Evolutionary conservation across 2,888 invertebrate species (phyloP).

Genomic region (Dicycla oo): DNA sequence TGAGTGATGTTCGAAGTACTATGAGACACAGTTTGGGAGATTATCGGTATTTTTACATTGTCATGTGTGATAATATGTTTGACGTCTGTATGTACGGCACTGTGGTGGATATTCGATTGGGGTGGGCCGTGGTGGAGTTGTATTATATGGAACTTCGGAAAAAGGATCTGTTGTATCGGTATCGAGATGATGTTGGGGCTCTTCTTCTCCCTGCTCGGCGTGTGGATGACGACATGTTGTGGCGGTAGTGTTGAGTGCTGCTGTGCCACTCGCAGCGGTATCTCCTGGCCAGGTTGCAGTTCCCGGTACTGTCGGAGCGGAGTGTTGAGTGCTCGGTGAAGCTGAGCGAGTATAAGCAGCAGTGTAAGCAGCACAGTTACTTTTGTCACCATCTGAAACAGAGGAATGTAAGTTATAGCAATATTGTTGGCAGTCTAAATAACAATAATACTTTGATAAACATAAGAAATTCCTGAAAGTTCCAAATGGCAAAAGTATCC

Average conservation of each 20-base stretch:
- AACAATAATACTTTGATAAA: neutral
- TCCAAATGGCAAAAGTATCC: constrained; percentile 8
- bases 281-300: constrained; percentile 45
- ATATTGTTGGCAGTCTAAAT: neutral
- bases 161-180: constrained; percentile 67
- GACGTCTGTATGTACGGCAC: constrained; percentile 67
- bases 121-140: constrained; percentile 67
- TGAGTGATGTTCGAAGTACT: constrained; percentile 73
- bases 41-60: constrained; percentile 71
- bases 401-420: neutral
- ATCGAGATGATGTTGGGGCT: constrained; percentile 72
- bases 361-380: constrained; percentile 68
- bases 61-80: constrained; percentile 71
- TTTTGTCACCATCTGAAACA: constrained; percentile 74
- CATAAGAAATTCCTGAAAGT: neutral
- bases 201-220: constrained; percentile 70
- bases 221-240: constrained; percentile 37
- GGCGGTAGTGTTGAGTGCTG: constrained; percentile 43
- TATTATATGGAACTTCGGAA: constrained; percentile 80
- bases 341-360: constrained; percentile 65
- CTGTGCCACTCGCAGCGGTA: constrained; percentile 56
- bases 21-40: constrained; percentile 74
- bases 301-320: constrained; percentile 63
- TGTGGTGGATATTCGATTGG: constrained; percentile 75
- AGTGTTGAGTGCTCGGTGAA: constrained; percentile 66